Conservation (phyloP, 2,888 invertebrate genomes). For the Latrodectus hesperus region DNA sequence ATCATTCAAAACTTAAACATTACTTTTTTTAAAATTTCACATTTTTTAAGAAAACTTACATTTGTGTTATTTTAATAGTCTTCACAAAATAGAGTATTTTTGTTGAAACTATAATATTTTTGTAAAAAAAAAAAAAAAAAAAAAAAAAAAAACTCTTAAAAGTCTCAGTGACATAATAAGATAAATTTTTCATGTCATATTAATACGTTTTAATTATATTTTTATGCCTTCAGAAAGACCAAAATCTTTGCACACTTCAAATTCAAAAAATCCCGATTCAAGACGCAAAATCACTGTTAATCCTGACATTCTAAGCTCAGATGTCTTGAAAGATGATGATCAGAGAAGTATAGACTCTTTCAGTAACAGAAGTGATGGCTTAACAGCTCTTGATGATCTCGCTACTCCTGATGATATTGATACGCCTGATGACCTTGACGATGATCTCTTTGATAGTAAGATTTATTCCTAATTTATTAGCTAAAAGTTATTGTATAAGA, state of each 20-base stretch:
- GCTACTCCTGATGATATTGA: conserved; percentile 75
- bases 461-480: conserved; percentile 13
- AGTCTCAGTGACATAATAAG: too few species aligned
- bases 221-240: conserved; percentile 72
- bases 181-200: neutral
- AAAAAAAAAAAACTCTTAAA: too few species aligned
- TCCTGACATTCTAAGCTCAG: conserved; percentile 73
- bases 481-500: neutral
- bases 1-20: too few species aligned
- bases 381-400: conserved; percentile 71
- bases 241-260: conserved; percentile 71
- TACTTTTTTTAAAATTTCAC: too few species aligned
- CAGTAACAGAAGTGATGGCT: conserved; percentile 71
- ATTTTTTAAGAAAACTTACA: too few species aligned
- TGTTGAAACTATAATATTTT: too few species aligned
- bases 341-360: conserved; percentile 73
- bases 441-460: conserved; percentile 76
- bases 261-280: conserved; percentile 61
- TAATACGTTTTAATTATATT: neutral
- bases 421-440: conserved; percentile 77
- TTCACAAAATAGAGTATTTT: too few species aligned
- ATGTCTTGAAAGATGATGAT: conserved; percentile 74
- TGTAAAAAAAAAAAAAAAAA: too few species aligned
- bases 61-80: too few species aligned
- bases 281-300: conserved; percentile 74